Evolutionary conservation across 2,888 invertebrate species (phyloP).

Genomic region (Anticlea derivata): DNA sequence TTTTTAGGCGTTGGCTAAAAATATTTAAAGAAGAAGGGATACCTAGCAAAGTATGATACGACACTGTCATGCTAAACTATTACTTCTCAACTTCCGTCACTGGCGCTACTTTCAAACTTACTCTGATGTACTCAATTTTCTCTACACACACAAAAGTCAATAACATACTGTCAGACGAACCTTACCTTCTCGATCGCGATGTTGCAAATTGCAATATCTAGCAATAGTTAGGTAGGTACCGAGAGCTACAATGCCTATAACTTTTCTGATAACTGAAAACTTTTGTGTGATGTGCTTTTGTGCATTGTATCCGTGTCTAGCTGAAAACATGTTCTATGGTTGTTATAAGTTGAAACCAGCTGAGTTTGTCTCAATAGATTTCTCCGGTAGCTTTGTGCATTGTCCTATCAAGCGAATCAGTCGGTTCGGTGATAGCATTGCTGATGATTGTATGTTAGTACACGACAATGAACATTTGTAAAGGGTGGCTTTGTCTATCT

Average conservation of each 20-base stretch:
- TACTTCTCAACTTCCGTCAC: no score
- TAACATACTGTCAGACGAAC: conserved; percentile 1
- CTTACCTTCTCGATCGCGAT: conserved; percentile 4
- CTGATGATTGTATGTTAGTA: no score
- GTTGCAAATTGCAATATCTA: conserved; percentile 3
- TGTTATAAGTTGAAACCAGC: neutral
- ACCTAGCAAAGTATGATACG: no score
- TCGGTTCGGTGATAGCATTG: no score
- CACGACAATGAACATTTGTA: no score
- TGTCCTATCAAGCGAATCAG: neutral
- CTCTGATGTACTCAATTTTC: no score
- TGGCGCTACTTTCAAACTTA: no score
- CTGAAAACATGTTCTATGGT: neutral
- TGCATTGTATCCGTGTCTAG: conserved; percentile 14
- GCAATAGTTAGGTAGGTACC: neutral
- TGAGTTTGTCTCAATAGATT: neutral
- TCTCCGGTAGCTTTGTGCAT: neutral
- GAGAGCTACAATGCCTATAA: neutral
- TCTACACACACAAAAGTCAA: conserved; percentile 7
- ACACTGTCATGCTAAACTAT: no score
- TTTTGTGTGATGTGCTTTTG: neutral
- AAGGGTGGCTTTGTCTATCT: no score
- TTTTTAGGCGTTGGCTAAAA: no score
- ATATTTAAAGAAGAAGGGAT: no score
- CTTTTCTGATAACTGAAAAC: no score